These are phyloP conservation scores for Bubo bubo DNA, from an alignment of 2,113 vertebrate species.

Conservation along the genomic window DNA sequence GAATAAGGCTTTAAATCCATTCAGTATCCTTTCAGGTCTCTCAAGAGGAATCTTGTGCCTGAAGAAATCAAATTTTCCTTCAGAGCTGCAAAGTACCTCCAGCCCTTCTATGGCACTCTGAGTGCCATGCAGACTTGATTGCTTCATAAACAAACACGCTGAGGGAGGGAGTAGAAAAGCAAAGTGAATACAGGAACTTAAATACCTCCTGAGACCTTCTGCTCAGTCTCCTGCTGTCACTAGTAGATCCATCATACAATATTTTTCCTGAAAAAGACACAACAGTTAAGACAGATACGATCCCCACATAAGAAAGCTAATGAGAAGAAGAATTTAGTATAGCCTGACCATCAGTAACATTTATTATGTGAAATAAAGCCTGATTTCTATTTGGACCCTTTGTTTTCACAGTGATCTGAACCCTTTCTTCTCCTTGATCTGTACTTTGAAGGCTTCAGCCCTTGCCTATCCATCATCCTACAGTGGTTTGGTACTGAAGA, in stretches of 20 bases:
- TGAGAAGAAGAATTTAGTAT: background rate
- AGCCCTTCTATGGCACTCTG: background rate
- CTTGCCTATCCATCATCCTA: rapidly evolving
- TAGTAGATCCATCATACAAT: background rate
- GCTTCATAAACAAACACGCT: background rate
- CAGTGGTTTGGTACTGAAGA: background rate
- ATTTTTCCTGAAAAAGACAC: background rate
- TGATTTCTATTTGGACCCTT: background rate
- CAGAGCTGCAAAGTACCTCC: background rate
- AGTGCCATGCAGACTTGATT: background rate
- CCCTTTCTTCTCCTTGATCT: background rate
- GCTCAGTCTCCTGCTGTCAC: background rate
- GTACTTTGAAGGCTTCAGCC: background rate
- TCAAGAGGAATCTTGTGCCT: background rate
- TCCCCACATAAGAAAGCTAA: background rate
- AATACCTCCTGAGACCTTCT: background rate
- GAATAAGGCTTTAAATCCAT: background rate
- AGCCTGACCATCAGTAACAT: background rate
- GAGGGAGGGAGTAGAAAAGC: background rate
- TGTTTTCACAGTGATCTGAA: background rate
- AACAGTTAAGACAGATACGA: background rate
- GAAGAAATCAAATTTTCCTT: background rate
- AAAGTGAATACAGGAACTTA: background rate
- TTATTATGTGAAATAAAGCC: background rate
- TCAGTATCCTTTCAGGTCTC: background rate